These are phyloP conservation scores for Triplophysa rosa DNA, from an alignment of 2,113 vertebrate species.

Conservation along the genomic window DNA sequence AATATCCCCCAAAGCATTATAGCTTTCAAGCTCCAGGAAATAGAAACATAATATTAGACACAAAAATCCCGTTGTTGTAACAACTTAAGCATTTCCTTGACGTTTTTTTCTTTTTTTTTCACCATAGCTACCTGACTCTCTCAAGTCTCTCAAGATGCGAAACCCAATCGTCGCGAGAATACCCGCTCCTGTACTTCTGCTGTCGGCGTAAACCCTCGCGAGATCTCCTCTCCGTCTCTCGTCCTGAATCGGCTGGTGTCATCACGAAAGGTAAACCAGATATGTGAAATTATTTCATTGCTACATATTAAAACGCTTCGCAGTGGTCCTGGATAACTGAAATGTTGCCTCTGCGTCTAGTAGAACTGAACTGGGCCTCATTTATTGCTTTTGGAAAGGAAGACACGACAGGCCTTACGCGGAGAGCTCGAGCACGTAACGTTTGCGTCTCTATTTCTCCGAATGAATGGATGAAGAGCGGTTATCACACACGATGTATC, in stretches of 20 bases:
- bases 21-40: background rate
- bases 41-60: background rate
- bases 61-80: background rate
- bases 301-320: background rate
- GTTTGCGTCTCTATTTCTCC: constrained; percentile 41
- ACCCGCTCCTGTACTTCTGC: background rate
- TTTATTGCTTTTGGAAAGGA: background rate
- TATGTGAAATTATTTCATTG: background rate
- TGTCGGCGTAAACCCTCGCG: constrained; percentile 29
- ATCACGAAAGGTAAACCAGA: constrained; percentile 50
- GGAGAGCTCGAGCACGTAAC: constrained; percentile 36
- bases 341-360: background rate
- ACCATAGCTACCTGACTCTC: background rate
- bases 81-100: background rate
- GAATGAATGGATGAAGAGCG: constrained; percentile 44
- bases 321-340: background rate
- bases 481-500: constrained; percentile 7
- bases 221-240: constrained; percentile 51
- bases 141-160: constrained; percentile 16
- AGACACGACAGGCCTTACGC: background rate
- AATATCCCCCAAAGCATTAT: background rate
- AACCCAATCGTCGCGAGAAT: constrained; percentile 34
- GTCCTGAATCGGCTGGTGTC: constrained; percentile 50
- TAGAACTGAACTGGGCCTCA: background rate
- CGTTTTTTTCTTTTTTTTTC: background rate